Percentiles rank a stretch among this genome's conserved stretches.
These are phyloP conservation scores for Urechis unicinctus DNA, from an alignment of 2,888 invertebrate genomes.

Conservation along the genomic window DNA sequence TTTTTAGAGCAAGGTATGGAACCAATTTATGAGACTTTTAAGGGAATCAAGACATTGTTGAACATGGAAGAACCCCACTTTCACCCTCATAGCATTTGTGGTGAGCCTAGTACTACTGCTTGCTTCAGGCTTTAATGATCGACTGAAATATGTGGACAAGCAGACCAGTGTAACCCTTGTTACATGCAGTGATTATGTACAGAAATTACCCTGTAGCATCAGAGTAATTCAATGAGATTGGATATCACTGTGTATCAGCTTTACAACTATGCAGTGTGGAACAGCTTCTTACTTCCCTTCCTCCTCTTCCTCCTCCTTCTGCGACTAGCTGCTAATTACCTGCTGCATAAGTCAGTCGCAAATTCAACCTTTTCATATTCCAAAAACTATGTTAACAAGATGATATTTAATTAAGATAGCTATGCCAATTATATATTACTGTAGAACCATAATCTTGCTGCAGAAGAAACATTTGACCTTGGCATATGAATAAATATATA, in stretches of 20 bases:
- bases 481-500: no score
- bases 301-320: slow-evolving; percentile 44
- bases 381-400: background rate
- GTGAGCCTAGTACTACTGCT: slow-evolving; percentile 28
- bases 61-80: slow-evolving; percentile 42
- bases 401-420: no score
- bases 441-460: no score
- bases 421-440: no score
- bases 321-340: slow-evolving; percentile 47
- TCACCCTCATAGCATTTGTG: slow-evolving; percentile 41
- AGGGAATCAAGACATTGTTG: background rate
- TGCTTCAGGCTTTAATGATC: background rate
- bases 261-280: slow-evolving; percentile 50
- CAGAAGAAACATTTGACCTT: no score
- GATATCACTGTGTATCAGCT: slow-evolving; percentile 33
- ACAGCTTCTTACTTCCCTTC: slow-evolving; percentile 48
- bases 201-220: no score
- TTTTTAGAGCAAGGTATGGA: background rate
- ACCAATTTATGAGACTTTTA: background rate
- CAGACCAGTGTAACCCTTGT: no score
- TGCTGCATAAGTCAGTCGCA: slow-evolving; percentile 33
- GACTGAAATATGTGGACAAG: no score
- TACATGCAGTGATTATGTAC: no score
- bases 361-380: background rate
- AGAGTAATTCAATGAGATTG: no score